Base-by-base conservation (phyloP, 1,140 invertebrate species). In the Myzus persicae region DNA sequence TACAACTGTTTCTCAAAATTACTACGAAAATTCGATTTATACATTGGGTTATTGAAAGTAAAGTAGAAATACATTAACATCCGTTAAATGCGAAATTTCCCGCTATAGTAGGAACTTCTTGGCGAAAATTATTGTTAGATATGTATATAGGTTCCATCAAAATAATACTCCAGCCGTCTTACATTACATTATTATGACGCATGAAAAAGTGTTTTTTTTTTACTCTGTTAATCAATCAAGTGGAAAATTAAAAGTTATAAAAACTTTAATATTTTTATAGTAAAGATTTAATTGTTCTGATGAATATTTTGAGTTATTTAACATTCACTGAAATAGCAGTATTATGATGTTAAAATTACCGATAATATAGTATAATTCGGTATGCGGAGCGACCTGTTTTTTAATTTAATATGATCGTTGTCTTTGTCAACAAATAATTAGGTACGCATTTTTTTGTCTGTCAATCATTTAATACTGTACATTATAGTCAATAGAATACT, bases 21-120 rank as follows among this genome's bases (percentile, higher is more conserved):
- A 31, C 4, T 3, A 67, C 1, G 14, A 18, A 0, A 18, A n/a
- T n/a, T 14, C 0, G 14, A n/a, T 67, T 14, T n/a, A 18, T 5
- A 5, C 31, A 67, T 67, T n/a, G n/a, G 6, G 11, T n/a, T n/a
- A 18, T 59, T n/a, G 31, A n/a, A 67, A n/a, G 11, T 67, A 4
- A n/a, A n/a, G 59, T n/a, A n/a, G n/a, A 67, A 67, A 67, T 8
- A n/a, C n/a, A 5, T n/a, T 5, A 67, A n/a, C 7, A 6, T n/a
- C 31, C 31, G 11, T 51, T 24, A 22, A 51, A 48, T 18, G 46
- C 46, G 2, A 48, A 48, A 48, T 48, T 18, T 18, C 14, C 46
- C 14, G 46, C 7, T 44, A 48, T 3, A 18, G 46, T 2, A 18
- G 18, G 20, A 48, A 48, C 46, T 48, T 48, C 46, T 20, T 1